A percentile compares a stretch with the other conserved stretches of the same genome.
Conservation (phyloP, 2,113 vertebrate genomes). For the Ceyx margarethae region DNA sequence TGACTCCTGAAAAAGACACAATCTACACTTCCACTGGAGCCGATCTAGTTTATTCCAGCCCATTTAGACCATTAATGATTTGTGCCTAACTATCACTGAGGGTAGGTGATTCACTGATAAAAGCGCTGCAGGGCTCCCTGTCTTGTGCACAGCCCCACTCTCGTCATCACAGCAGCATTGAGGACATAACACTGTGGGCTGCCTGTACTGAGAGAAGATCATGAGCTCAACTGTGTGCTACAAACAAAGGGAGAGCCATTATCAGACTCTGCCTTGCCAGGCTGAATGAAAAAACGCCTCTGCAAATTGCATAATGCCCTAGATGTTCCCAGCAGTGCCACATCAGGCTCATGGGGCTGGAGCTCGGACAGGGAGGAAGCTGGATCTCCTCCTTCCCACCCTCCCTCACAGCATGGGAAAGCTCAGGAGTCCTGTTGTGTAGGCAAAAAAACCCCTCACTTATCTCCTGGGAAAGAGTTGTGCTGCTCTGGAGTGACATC, state of each 20-base stretch:
- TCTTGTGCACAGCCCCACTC: neutral
- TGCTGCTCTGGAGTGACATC: neutral
- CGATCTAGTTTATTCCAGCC: neutral
- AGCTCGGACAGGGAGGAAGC: conserved; percentile 8
- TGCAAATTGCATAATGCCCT: conserved; percentile 55
- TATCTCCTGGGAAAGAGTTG: conserved; percentile 64
- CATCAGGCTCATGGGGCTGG: conserved; percentile 4
- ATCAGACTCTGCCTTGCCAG: neutral
- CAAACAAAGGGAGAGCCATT: conserved; percentile 48
- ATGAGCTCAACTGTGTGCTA: neutral
- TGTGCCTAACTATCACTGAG: conserved; percentile 22
- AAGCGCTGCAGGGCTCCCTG: conserved; percentile 18
- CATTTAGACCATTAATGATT: conserved; percentile 12
- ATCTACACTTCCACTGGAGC: neutral
- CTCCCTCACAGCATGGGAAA: conserved; percentile 48
- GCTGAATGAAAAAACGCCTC: conserved; percentile 34
- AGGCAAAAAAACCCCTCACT: neutral
- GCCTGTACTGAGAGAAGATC: conserved; percentile 42
- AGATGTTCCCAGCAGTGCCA: conserved; percentile 44
- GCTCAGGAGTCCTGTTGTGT: conserved; percentile 45
- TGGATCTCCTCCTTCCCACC: conserved; percentile 22
- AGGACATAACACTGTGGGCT: conserved; percentile 33
- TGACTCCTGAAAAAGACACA: conserved; percentile 28
- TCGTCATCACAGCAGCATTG: conserved; percentile 3
- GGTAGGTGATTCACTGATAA: conserved; percentile 27